Conservation (phyloP, 1,140 invertebrate genomes). For the Heliconius melpomene region DNA sequence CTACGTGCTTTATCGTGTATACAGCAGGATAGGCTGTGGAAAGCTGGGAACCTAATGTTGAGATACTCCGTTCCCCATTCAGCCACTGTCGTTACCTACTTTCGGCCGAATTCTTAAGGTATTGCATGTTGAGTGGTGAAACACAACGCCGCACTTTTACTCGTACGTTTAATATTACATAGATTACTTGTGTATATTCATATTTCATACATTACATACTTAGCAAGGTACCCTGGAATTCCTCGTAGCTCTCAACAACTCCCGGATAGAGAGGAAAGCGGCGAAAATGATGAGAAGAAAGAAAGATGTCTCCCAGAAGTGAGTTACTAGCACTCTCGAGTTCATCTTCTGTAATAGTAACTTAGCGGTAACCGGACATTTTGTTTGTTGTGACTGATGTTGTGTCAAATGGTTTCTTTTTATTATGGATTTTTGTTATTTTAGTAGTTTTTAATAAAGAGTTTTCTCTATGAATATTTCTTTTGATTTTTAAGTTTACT, state of each 20-base stretch:
- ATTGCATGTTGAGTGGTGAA: no score
- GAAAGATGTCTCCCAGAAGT: constrained; percentile 54
- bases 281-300: constrained; percentile 54
- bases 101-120: no score
- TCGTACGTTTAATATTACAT: no score
- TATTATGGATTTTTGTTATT: background rate
- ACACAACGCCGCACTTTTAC: no score
- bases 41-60: no score
- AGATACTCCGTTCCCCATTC: no score
- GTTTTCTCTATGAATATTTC: background rate
- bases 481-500: no score
- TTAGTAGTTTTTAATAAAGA: background rate
- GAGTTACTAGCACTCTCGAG: constrained; percentile 27
- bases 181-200: background rate
- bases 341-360: constrained; percentile 24
- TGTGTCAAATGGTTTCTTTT: background rate
- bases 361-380: background rate
- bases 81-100: no score
- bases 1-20: no score
- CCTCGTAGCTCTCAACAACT: constrained; percentile 49
- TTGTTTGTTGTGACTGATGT: background rate
- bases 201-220: background rate
- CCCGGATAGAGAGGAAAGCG: constrained; percentile 48
- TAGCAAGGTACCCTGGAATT: constrained; percentile 41
- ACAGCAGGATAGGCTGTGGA: no score